Evolutionary conservation across 2,113 vertebrate species (phyloP).

Genomic region (Amphiprion ocellaris): DNA sequence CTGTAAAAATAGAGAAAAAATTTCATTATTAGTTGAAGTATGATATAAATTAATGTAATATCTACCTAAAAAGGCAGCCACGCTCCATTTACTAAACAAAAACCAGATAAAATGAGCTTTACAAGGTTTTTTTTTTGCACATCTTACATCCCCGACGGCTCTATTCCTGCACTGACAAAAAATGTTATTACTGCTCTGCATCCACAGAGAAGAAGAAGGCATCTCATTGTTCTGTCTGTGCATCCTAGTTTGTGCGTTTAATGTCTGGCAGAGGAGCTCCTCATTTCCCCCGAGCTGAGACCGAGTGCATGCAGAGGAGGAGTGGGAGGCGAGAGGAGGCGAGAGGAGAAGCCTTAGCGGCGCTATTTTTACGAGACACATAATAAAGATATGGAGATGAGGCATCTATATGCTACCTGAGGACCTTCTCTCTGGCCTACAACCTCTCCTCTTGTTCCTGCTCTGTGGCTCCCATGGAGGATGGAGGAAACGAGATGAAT

Average conservation of each 20-base stretch:
- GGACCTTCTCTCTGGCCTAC: slow-evolving; percentile 57
- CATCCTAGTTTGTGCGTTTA: slow-evolving; percentile 60
- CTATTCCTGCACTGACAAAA: slow-evolving; percentile 2
- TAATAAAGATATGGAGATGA: slow-evolving; percentile 78
- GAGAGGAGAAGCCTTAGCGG: slow-evolving; percentile 37
- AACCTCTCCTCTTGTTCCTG: slow-evolving; percentile 66
- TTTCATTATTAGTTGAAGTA: too few species aligned
- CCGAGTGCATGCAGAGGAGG: slow-evolving; percentile 67
- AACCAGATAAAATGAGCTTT: not conserved
- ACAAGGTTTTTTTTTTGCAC: not conserved
- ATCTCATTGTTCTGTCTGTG: slow-evolving; percentile 36
- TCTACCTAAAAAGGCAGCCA: not conserved
- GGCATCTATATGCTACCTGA: slow-evolving; percentile 73
- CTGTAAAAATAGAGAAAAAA: too few species aligned
- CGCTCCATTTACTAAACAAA: not conserved
- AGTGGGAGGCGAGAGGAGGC: slow-evolving; percentile 59
- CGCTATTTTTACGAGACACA: slow-evolving; percentile 76
- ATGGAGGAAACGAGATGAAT: slow-evolving; percentile 70
- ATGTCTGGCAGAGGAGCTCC: slow-evolving; percentile 52
- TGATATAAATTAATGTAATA: not conserved
- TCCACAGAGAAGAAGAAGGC: slow-evolving; percentile 31
- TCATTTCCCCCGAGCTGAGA: slow-evolving; percentile 65
- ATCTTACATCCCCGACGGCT: not conserved
- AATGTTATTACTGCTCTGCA: slow-evolving; percentile 36
- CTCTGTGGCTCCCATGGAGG: slow-evolving; percentile 47